Evolutionary conservation across 2,797 vertebrate species (phyloP).

Genomic region (Helostoma temminkii): DNA sequence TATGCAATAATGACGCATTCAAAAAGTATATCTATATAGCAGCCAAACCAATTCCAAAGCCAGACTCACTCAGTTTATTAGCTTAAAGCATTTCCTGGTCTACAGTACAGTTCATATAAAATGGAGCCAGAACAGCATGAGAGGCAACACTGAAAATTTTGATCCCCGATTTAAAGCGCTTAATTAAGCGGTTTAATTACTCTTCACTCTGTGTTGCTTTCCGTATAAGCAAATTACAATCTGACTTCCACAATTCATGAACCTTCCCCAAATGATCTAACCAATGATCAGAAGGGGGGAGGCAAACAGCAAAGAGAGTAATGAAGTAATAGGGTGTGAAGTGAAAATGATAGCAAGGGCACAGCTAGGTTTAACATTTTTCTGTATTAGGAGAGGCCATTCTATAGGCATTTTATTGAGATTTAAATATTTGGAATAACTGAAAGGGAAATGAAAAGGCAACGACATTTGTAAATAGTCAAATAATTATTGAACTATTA

Average conservation of each 20-base stretch:
- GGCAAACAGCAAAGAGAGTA: slow-evolving; percentile 12
- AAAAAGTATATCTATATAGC: slow-evolving; percentile 1
- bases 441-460: background rate
- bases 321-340: slow-evolving; percentile 23
- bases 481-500: slow-evolving; percentile 9
- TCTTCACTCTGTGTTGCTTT: slow-evolving; percentile 40
- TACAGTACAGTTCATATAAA: slow-evolving; percentile 22
- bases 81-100: background rate
- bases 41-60: too few relatives aligned
- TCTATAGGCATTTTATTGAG: background rate
- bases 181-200: slow-evolving; percentile 58
- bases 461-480: background rate
- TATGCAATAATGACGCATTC: slow-evolving; percentile 8
- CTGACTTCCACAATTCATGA: slow-evolving; percentile 20
- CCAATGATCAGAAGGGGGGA: slow-evolving; percentile 30
- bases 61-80: too few relatives aligned
- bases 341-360: background rate
- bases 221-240: slow-evolving; percentile 26
- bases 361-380: slow-evolving; percentile 4
- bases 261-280: slow-evolving; percentile 12
- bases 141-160: slow-evolving; percentile 35
- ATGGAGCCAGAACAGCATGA: slow-evolving; percentile 10
- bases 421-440: background rate
- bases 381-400: background rate
- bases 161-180: slow-evolving; percentile 36